Conservation (phyloP, 2,888 invertebrate species). For the Thymelicus sylvestris region DNA sequence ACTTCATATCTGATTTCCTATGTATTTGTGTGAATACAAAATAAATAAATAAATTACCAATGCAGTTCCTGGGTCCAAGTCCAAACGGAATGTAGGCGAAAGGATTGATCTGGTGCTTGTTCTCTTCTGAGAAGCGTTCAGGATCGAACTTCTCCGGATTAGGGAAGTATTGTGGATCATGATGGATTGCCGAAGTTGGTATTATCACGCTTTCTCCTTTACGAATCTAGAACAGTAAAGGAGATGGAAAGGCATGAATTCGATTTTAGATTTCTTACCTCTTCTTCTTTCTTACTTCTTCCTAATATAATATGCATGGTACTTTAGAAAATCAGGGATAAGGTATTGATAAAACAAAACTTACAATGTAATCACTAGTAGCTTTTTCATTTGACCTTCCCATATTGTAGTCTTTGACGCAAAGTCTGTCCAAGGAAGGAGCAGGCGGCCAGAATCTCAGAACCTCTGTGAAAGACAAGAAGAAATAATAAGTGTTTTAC, state of each 20-base stretch:
- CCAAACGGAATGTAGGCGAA: conserved; percentile 79
- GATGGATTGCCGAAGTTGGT: conserved; percentile 71
- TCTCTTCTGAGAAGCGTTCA: conserved; percentile 82
- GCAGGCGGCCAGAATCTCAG: conserved; percentile 78
- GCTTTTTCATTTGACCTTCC: conserved; percentile 60
- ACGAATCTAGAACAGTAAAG: conserved; percentile 11
- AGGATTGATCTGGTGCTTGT: conserved; percentile 66
- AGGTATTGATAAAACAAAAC: conserved; percentile 43
- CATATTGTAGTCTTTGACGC: conserved; percentile 76
- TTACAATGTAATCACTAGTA: conserved; percentile 61
- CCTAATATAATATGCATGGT: no score
- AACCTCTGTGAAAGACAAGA: conserved; percentile 54
- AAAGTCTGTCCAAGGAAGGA: conserved; percentile 70
- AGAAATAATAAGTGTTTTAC: no score
- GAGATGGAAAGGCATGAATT: not conserved
- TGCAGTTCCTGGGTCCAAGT: conserved; percentile 83
- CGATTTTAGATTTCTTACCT: no score
- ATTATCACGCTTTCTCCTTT: conserved; percentile 55
- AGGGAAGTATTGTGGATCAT: conserved; percentile 75
- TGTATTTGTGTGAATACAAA: no score
- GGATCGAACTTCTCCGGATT: conserved; percentile 84
- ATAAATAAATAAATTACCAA: conserved; percentile 61
- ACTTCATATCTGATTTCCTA: no score
- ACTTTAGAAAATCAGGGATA: no score
- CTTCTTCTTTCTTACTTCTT: no score